Conservation (phyloP, 2,797 vertebrate genomes). For the Cuniculus paca region DNA sequence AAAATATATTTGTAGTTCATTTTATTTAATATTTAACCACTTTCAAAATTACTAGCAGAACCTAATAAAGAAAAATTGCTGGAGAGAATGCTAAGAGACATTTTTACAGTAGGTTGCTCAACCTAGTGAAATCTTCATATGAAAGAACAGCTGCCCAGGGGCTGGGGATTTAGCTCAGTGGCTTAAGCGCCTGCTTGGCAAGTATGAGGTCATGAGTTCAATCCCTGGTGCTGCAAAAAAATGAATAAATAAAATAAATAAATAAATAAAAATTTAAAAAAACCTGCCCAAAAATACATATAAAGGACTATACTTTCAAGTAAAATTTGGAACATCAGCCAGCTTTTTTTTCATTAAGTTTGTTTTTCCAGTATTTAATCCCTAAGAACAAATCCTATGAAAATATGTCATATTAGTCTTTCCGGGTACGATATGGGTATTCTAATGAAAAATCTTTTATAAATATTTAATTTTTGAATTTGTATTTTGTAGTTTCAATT, state of each 20-base stretch:
- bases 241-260: too few species aligned
- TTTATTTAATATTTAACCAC: slow-evolving; percentile 62
- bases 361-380: neutral
- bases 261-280: too few species aligned
- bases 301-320: slow-evolving; percentile 36
- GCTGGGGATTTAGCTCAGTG: too few species aligned
- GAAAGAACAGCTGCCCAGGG: neutral
- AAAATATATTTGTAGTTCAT: slow-evolving; percentile 68
- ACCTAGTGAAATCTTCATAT: neutral
- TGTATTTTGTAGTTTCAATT: neutral
- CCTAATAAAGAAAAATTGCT: slow-evolving; percentile 62
- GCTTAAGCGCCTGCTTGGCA: too few species aligned
- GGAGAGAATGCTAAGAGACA: slow-evolving; percentile 63
- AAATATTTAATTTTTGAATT: neutral
- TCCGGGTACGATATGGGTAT: neutral
- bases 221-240: too few species aligned
- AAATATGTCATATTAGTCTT: neutral
- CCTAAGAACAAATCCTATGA: neutral
- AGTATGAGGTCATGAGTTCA: too few species aligned
- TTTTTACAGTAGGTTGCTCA: slow-evolving; percentile 44
- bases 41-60: slow-evolving; percentile 68
- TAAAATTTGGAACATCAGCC: neutral
- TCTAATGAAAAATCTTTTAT: neutral
- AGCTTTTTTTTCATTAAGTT: neutral
- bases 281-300: neutral